Evolutionary conservation across 2,888 invertebrate genomes (phyloP), one percentile per base, ranked within the genome.

Genomic region (Ferrisia virgata): DNA sequence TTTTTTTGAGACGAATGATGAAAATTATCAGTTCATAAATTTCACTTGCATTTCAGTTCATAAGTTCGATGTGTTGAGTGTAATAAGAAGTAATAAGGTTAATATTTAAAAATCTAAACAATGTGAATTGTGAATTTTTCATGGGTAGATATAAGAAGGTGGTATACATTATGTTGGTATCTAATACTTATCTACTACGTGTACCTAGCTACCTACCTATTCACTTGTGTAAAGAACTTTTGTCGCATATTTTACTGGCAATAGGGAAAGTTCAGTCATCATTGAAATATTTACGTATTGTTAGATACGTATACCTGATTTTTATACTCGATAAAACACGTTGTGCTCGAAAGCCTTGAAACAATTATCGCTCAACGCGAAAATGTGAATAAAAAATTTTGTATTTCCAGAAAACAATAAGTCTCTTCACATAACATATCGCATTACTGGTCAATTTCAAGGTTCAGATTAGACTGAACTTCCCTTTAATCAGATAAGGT

Each of bases 351-450:
- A 11, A 76, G 72, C 72, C 72, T 76, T 76, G 72, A 8, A 36
- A 36, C n/a, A 76, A 76, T 69, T 76, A 76, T 76, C 36, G 15
- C 36, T 18, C 22, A 36, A 76, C 33, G 33, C 36, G 36, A 36
- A 36, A 76, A 36, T 76, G 33, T 76, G 18, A 36, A 11, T 18
- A 36, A 76, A 76, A 76, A 76, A 76, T 36, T 31, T 36, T 18
- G 36, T 33, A 76, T 76, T 76, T 36, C 72, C 72, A 76, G 72
- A 76, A 76, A 76, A 76, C 72, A 76, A 76, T 76, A 33, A 76
- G 33, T 76, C 33, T 76, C 72, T 76, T 76, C 36, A 64, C 28
- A 76, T 76, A 76, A 76, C 72, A 36, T 76, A 76, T 76, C 72
- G 36, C 72, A 36, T 76, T 76, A 76, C 72, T 36, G 72, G 31